These are phyloP conservation scores for Lepidothrix coronata DNA, from an alignment of 2,113 vertebrate species.

Conservation along the genomic window DNA sequence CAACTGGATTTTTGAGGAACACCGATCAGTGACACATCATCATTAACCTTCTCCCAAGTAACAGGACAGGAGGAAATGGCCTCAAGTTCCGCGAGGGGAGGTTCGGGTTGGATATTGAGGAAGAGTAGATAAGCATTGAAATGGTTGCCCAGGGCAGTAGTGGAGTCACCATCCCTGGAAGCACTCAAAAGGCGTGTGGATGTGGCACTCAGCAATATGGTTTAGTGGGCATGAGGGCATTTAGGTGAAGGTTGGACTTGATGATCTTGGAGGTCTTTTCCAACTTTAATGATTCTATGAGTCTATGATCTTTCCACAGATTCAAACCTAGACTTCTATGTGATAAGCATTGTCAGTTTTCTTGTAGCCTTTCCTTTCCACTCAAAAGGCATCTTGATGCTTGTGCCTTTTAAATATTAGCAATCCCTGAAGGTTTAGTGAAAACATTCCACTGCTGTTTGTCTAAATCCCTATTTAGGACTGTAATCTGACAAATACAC, in stretches of 20 bases:
- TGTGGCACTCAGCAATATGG: neutral
- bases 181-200: neutral
- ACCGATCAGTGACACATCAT: neutral
- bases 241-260: neutral
- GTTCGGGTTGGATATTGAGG: neutral
- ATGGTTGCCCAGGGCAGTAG: neutral
- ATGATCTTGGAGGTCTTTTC: neutral
- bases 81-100: neutral
- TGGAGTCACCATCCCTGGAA: neutral
- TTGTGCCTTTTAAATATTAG: neutral
- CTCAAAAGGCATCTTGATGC: neutral
- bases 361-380: neutral
- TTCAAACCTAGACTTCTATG: neutral
- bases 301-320: neutral
- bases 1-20: neutral
- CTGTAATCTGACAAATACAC: neutral
- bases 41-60: neutral
- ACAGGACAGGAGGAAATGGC: neutral
- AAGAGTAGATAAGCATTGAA: neutral
- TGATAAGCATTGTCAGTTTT: neutral
- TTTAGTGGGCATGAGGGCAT: neutral
- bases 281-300: neutral
- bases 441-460: neutral
- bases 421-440: accelerated
- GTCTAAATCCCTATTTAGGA: neutral